Evolutionary conservation across 2,113 vertebrate genomes (phyloP).

Genomic region (Catharus fuscescens): DNA sequence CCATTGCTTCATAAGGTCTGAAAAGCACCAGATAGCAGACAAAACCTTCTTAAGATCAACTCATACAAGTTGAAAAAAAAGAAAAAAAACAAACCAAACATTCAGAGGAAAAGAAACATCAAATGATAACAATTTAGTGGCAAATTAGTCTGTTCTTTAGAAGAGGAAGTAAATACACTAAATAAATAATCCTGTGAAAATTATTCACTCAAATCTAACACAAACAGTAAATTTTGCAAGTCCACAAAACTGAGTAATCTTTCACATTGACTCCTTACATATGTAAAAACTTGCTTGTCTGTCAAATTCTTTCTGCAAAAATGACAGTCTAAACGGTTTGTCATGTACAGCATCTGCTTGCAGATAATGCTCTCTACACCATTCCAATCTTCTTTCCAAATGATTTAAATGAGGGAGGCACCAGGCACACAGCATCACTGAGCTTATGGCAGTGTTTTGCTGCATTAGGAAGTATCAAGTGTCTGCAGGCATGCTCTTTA

Average conservation of each 20-base stretch:
- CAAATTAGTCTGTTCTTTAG: background rate
- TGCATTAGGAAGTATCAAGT: background rate
- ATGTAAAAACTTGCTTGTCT: background rate
- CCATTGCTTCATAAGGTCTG: background rate
- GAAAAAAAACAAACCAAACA: background rate
- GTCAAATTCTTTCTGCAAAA: background rate
- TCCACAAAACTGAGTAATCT: background rate
- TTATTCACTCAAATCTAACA: background rate
- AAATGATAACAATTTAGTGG: background rate
- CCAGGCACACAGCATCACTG: background rate
- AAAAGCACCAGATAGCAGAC: background rate
- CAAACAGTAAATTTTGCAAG: background rate
- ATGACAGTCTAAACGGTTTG: background rate
- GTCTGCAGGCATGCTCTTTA: background rate
- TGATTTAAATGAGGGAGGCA: background rate
- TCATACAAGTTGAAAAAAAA: background rate
- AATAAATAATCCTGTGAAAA: background rate
- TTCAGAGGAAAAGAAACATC: background rate
- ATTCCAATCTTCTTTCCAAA: background rate
- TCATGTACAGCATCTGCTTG: background rate
- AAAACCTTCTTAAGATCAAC: background rate
- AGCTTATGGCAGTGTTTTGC: background rate
- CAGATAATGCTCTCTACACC: background rate
- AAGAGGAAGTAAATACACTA: background rate
- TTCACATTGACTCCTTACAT: background rate